Percentiles rank a stretch among this genome's conserved stretches.
phyloP scores from a whole-genome alignment of 2,888 invertebrate species.

The Neoaliturus tenellus region DNA sequence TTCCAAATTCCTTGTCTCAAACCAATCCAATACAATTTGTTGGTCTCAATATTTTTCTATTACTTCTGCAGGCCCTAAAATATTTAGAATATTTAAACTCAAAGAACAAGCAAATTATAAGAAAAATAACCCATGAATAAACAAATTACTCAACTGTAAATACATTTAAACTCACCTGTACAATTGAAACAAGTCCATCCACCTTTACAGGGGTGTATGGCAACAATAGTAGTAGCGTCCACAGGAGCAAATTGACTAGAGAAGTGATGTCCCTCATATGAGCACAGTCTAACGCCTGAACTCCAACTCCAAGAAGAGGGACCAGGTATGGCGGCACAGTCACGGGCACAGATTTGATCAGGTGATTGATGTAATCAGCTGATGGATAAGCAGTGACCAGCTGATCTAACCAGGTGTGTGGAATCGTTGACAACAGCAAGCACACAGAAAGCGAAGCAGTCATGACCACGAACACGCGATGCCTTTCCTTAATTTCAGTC shows the following conservation, averaged over 20 bases:
- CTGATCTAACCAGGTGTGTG: background rate
- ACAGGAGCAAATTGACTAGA: conserved; percentile 51
- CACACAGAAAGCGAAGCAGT: background rate
- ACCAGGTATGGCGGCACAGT: background rate
- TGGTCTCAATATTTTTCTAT: too few relatives aligned
- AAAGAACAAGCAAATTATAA: too few relatives aligned
- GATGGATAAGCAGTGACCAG: background rate
- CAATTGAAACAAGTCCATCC: conserved; percentile 33
- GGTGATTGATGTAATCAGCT: background rate
- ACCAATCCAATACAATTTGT: too few relatives aligned
- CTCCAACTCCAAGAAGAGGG: conserved; percentile 10
- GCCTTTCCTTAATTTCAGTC: background rate
- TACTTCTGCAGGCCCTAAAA: too few relatives aligned
- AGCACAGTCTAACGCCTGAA: conserved; percentile 37
- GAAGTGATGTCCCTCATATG: conserved; percentile 23
- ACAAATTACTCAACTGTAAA: conserved; percentile 44
- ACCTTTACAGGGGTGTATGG: conserved; percentile 36
- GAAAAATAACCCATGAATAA: too few relatives aligned
- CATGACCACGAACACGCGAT: background rate
- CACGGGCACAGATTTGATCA: background rate
- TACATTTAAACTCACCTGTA: conserved; percentile 42
- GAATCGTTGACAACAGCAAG: background rate
- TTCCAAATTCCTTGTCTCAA: too few relatives aligned
- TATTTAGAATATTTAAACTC: too few relatives aligned
- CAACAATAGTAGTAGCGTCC: conserved; percentile 51